Evolutionary conservation across 2,888 invertebrate species (phyloP), one percentile per base, ranked within the genome.

Genomic region (Aphidoletes aphidimyza): DNA sequence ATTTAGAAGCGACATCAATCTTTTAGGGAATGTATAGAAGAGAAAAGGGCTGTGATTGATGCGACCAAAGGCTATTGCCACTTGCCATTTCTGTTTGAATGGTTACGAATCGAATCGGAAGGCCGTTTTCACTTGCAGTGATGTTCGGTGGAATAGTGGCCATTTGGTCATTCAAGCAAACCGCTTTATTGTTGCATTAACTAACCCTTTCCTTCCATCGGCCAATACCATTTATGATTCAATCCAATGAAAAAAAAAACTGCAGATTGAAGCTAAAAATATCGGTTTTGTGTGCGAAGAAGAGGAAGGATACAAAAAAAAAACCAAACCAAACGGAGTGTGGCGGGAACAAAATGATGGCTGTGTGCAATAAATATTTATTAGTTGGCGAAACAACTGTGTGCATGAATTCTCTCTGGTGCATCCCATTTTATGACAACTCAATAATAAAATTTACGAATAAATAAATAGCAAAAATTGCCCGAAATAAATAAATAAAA

Each of bases 91-190:
- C 37, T n/a, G n/a, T n/a, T n/a, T n/a, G n/a, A 81, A 37, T 81
- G 81, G 81, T 37, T 37, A 81, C 81, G n/a, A n/a, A n/a, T n/a
- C 37, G 81, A 81, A 81, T 37, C 81, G 22, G 37, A 37, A 6
- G 5, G 3, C 9, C n/a, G n/a, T 8, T n/a, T 81, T 17, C 81
- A 81, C 81, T 37, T 81, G 81, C 81, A 37, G 37, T 22, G 37
- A 5, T 37, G n/a, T 8, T n/a, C 37, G 36, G n/a, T n/a, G n/a
- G 37, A 36, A 78, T 36, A 78, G 36, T 36, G 19, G 78, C 81
- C 81, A 81, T 81, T 81, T 81, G 81, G 81, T 81, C 81, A 81
- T 81, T 81, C 81, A 81, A 37, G 81, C 81, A 81, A 81, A 81
- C 81, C 81, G n/a, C 81, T 81, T 81, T 81, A 81, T 81, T 81